phyloP scores from a whole-genome alignment of 2,113 vertebrate genomes.

The Rhadina sibilatrix region DNA sequence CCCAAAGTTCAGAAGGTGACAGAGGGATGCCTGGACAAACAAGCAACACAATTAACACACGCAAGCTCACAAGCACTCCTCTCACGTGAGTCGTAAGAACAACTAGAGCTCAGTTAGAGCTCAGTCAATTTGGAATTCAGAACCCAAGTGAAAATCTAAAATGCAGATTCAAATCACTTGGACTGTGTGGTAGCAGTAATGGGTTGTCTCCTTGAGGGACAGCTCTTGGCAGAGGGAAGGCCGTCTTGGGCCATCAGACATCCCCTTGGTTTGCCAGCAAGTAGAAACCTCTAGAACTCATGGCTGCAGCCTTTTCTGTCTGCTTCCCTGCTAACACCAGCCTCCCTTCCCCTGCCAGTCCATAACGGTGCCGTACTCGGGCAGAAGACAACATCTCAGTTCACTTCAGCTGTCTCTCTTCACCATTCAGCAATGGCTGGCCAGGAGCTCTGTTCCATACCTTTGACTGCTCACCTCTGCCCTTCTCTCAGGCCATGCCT shows the following conservation, averaged over 20 bases:
- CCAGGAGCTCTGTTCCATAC: neutral
- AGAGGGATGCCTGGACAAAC: neutral
- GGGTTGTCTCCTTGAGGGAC: neutral
- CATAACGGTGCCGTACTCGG: fast-evolving
- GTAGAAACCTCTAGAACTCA: neutral
- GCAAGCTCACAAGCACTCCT: neutral
- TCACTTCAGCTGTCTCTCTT: neutral
- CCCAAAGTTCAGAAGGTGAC: neutral
- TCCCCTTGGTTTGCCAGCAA: neutral
- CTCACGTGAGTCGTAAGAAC: neutral
- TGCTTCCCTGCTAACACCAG: neutral
- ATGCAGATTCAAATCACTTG: neutral
- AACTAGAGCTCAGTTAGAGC: neutral
- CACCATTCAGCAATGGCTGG: neutral
- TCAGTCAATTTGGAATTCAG: neutral
- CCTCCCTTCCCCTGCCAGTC: neutral
- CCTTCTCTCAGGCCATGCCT: neutral
- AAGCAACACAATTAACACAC: neutral
- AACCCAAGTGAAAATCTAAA: neutral
- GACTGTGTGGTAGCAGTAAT: neutral
- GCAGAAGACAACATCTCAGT: neutral
- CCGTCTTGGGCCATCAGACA: neutral
- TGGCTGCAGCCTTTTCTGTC: neutral
- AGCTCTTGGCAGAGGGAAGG: neutral
- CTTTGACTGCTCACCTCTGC: neutral